A percentile compares a stretch with the other conserved stretches of the same genome.
Conservation (phyloP, 1,140 invertebrate species). For the Drosophila nigrodunni region DNA sequence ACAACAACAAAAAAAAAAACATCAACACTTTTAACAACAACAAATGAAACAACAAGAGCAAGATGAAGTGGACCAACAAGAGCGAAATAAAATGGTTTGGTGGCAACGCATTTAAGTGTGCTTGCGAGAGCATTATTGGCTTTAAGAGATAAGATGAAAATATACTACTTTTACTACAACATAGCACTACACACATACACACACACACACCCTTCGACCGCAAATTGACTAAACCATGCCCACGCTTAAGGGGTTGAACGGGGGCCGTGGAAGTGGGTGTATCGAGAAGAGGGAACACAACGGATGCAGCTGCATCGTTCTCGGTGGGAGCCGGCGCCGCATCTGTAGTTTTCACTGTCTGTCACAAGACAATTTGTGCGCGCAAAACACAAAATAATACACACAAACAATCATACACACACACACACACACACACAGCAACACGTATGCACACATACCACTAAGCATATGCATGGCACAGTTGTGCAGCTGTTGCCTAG, state of each 20-base stretch:
- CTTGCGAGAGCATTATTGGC: constrained; percentile 78
- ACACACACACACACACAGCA: constrained; percentile 28
- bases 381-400: constrained; percentile 82
- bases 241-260: constrained; percentile 11
- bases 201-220: constrained; percentile 49
- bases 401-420: constrained; percentile 45
- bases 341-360: constrained; percentile 80
- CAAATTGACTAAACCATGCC: constrained; percentile 79
- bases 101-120: constrained; percentile 73
- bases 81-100: constrained; percentile 49
- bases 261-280: background rate
- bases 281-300: background rate
- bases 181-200: constrained; percentile 31
- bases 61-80: constrained; percentile 11
- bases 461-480: constrained; percentile 77
- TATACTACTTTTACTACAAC: constrained; percentile 74
- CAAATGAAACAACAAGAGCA: constrained; percentile 14
- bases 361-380: constrained; percentile 83
- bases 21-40: constrained; percentile 9
- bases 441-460: constrained; percentile 20
- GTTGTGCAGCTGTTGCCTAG: constrained; percentile 72
- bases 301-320: constrained; percentile 38
- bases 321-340: constrained; percentile 54
- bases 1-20: background rate
- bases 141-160: constrained; percentile 82